A percentile compares a stretch with the other conserved stretches of the same genome.
These are phyloP conservation scores for Halichoerus grypus DNA, from an alignment of 2,113 vertebrate genomes.

Conservation along the genomic window DNA sequence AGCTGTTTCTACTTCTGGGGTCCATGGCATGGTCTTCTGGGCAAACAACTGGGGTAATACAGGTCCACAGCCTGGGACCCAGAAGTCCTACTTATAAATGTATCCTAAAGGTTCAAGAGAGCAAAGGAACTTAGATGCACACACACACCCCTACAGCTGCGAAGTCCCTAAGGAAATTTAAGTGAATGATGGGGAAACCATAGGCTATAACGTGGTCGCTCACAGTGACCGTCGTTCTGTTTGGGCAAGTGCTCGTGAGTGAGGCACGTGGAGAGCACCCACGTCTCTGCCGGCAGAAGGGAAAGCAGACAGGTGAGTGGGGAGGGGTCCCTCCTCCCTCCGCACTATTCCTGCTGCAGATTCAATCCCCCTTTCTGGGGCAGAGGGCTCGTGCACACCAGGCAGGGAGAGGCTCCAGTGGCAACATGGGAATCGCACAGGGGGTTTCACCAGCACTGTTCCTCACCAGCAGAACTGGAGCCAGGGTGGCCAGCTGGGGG, in stretches of 20 bases:
- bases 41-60: background rate
- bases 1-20: background rate
- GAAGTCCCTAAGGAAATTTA: background rate
- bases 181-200: background rate
- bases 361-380: background rate
- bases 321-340: too few relatives aligned
- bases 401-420: background rate
- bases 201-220: accelerated
- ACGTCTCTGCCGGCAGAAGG: accelerated
- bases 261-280: background rate
- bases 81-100: background rate
- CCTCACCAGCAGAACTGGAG: background rate
- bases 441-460: accelerated
- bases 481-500: background rate
- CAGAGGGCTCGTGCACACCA: accelerated
- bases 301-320: accelerated
- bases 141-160: accelerated
- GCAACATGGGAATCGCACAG: accelerated
- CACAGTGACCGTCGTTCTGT: accelerated
- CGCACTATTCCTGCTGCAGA: background rate
- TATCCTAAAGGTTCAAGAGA: accelerated
- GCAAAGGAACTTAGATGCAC: background rate
- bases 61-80: background rate
- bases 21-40: accelerated
- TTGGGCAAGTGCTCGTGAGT: background rate